Percentiles rank a stretch among this genome's conserved stretches.
These are phyloP conservation scores for Zaprionus inermis DNA, from an alignment of 1,140 invertebrate genomes.

Conservation along the genomic window DNA sequence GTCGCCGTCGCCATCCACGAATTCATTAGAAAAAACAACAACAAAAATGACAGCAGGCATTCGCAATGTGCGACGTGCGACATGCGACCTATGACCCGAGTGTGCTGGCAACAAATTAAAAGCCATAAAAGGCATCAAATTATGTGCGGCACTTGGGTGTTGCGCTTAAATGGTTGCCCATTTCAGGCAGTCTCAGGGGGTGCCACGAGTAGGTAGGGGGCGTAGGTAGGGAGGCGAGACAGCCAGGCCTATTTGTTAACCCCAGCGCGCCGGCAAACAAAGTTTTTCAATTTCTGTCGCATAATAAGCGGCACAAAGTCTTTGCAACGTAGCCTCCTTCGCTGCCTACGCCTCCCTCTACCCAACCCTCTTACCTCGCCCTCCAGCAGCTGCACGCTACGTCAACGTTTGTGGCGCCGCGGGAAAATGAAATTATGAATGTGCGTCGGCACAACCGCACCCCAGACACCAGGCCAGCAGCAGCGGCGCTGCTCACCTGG, in stretches of 20 bases:
- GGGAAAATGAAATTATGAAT: slow-evolving; percentile 81
- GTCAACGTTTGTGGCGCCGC: slow-evolving; percentile 28
- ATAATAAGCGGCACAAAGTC: slow-evolving; percentile 75
- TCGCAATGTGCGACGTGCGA: slow-evolving; percentile 36
- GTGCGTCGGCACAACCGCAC: slow-evolving; percentile 76
- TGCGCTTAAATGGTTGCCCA: slow-evolving; percentile 45
- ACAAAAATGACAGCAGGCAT: slow-evolving; percentile 50
- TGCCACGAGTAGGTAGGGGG: no score
- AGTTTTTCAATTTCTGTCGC: slow-evolving; percentile 82
- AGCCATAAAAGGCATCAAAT: slow-evolving; percentile 80
- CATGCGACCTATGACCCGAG: slow-evolving; percentile 39
- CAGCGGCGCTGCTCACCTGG: slow-evolving; percentile 34
- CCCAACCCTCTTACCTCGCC: no score
- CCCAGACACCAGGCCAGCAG: slow-evolving; percentile 60
- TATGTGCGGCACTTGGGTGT: slow-evolving; percentile 74
- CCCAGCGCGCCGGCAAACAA: slow-evolving; percentile 77
- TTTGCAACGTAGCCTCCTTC: slow-evolving; percentile 1
- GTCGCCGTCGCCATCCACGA: slow-evolving; percentile 20
- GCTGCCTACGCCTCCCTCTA: background rate
- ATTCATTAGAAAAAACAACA: slow-evolving; percentile 56
- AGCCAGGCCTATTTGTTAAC: slow-evolving; percentile 75
- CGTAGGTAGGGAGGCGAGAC: slow-evolving; percentile 26
- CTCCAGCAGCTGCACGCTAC: background rate
- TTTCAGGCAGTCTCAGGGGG: slow-evolving; percentile 1
- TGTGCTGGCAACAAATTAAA: slow-evolving; percentile 71